phyloP scores from a whole-genome alignment of 1,140 invertebrate genomes.

The Zophobas morio region DNA sequence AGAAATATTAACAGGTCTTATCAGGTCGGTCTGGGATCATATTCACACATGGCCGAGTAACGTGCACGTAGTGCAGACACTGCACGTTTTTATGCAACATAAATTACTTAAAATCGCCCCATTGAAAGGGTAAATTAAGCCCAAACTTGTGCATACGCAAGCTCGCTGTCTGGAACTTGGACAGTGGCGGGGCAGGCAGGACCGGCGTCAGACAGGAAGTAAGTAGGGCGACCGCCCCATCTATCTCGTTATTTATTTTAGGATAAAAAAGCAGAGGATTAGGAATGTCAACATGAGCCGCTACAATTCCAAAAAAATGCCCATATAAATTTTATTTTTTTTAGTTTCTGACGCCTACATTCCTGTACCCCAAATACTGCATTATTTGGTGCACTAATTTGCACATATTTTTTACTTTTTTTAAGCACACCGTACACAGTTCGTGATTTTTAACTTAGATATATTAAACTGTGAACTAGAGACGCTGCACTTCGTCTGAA shows the following conservation, averaged over 20 bases:
- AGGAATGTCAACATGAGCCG: too few relatives aligned
- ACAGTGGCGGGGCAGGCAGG: background rate
- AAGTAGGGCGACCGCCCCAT: background rate
- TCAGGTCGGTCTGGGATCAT: slow-evolving; percentile 50
- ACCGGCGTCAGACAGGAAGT: background rate
- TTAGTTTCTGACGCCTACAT: too few relatives aligned
- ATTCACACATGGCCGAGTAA: slow-evolving; percentile 53
- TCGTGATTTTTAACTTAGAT: too few relatives aligned
- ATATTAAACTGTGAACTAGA: too few relatives aligned
- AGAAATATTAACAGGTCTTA: slow-evolving; percentile 57
- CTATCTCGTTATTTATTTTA: background rate
- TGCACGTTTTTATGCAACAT: slow-evolving; percentile 50
- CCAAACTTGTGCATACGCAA: slow-evolving; percentile 38
- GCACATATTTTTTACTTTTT: too few relatives aligned
- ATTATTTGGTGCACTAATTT: too few relatives aligned
- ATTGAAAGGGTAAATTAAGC: slow-evolving; percentile 39
- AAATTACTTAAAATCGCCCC: slow-evolving; percentile 44
- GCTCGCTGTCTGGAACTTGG: slow-evolving; percentile 9
- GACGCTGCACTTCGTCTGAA: too few relatives aligned
- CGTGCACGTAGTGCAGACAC: slow-evolving; percentile 46
- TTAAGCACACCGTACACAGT: too few relatives aligned
- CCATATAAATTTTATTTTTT: too few relatives aligned
- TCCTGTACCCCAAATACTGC: too few relatives aligned
- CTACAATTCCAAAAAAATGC: too few relatives aligned
- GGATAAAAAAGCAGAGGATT: too few relatives aligned